These are phyloP conservation scores for Sinocyclocheilus rhinocerous DNA, from an alignment of 2,113 vertebrate genomes.

Conservation along the genomic window DNA sequence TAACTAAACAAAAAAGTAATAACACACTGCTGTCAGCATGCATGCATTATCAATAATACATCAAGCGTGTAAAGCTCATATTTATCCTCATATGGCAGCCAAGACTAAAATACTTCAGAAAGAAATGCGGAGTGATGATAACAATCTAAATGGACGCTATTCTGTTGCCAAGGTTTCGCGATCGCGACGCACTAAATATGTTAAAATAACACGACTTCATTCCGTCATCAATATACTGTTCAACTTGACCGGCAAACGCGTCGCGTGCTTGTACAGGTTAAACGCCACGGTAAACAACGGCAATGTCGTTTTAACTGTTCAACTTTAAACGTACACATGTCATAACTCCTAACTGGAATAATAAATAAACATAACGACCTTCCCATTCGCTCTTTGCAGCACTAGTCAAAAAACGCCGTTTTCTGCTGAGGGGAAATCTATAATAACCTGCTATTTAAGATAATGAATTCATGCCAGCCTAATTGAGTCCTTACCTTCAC, in stretches of 20 bases:
- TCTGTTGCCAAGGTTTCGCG: background rate
- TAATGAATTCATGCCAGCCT: conserved; percentile 20
- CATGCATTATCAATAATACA: background rate
- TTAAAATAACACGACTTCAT: conserved; percentile 5
- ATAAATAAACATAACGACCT: conserved; percentile 2
- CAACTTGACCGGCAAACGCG: conserved; percentile 6
- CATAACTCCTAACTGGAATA: background rate
- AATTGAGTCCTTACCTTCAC: conserved; percentile 72
- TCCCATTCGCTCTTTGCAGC: background rate
- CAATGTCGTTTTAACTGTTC: background rate
- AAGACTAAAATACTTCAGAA: background rate
- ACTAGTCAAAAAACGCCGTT: conserved; percentile 8
- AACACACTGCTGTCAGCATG: background rate
- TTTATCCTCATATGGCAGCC: background rate
- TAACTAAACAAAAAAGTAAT: background rate
- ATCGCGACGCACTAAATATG: background rate
- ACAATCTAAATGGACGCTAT: background rate
- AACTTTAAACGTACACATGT: background rate
- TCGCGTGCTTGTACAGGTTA: conserved; percentile 1
- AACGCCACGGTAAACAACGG: background rate
- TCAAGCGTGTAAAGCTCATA: background rate
- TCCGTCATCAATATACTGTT: background rate
- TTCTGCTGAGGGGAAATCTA: conserved; percentile 36
- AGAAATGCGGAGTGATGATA: background rate
- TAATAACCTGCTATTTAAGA: conserved; percentile 24